Conservation (phyloP, 2,888 invertebrate genomes). For the Spatulosminthurus flaviceps region DNA sequence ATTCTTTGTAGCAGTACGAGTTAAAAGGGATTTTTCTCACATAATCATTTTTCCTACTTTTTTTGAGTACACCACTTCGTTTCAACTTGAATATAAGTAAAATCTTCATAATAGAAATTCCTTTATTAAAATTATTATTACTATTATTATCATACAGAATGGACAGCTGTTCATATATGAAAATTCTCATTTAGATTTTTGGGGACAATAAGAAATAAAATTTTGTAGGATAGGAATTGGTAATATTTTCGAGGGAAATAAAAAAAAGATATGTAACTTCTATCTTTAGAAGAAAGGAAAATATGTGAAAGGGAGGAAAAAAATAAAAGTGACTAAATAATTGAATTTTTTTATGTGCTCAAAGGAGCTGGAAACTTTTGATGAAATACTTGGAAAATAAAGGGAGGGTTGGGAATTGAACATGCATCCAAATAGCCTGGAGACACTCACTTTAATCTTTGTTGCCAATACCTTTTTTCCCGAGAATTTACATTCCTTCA, state of each 20-base stretch:
- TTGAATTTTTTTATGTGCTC: constrained; percentile 16
- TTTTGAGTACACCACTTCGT: too few relatives aligned
- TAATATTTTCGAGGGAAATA: too few relatives aligned
- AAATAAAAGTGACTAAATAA: constrained; percentile 7
- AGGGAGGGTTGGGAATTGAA: neutral
- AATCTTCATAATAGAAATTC: too few relatives aligned
- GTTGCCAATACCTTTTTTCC: constrained; percentile 12
- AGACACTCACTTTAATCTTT: constrained; percentile 14
- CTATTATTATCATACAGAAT: too few relatives aligned
- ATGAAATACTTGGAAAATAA: neutral
- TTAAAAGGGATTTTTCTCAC: too few relatives aligned
- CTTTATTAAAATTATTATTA: too few relatives aligned
- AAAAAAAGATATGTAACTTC: too few relatives aligned
- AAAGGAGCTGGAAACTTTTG: constrained; percentile 5
- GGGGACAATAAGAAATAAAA: neutral
- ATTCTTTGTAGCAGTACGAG: too few relatives aligned
- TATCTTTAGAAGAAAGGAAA: neutral
- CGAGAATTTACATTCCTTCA: neutral
- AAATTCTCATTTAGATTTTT: too few relatives aligned
- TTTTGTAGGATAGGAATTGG: neutral
- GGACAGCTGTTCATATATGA: too few relatives aligned
- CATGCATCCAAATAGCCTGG: neutral
- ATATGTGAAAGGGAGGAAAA: neutral
- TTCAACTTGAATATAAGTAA: too few relatives aligned
- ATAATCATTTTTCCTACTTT: too few relatives aligned